phyloP scores from a whole-genome alignment of 2,113 vertebrate species.

The Gavialis gangeticus region DNA sequence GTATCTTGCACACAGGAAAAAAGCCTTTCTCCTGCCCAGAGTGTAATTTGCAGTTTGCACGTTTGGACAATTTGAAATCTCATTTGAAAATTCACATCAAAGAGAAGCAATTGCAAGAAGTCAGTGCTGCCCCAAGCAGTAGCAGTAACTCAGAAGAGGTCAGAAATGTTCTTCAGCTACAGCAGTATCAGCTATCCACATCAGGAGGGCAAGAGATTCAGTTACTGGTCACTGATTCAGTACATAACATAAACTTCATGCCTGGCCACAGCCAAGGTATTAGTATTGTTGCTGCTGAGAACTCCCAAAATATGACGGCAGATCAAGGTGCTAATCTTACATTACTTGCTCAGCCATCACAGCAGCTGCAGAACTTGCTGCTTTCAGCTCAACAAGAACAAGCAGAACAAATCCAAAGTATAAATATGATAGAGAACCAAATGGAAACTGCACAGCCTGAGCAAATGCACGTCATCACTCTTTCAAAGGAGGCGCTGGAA shows the following conservation, averaged over 20 bases:
- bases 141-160: constrained; percentile 74
- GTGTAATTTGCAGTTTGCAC: constrained; percentile 91
- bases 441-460: constrained; percentile 81
- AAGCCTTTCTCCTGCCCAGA: constrained; percentile 92
- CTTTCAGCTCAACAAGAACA: constrained; percentile 83
- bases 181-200: constrained; percentile 88
- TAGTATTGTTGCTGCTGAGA: constrained; percentile 84
- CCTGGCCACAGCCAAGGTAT: constrained; percentile 86
- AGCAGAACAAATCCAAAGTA: constrained; percentile 84
- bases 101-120: constrained; percentile 79
- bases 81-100: constrained; percentile 94
- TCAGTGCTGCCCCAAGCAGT: background rate
- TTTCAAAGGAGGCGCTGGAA: constrained; percentile 92
- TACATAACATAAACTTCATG: constrained; percentile 89
- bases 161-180: constrained; percentile 87
- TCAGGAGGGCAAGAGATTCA: constrained; percentile 91
- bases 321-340: constrained; percentile 83
- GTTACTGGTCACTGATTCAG: constrained; percentile 88
- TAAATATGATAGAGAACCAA: constrained; percentile 84
- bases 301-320: constrained; percentile 65
- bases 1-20: constrained; percentile 92
- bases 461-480: constrained; percentile 93
- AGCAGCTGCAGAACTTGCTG: constrained; percentile 85
- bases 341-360: constrained; percentile 84
- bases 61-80: constrained; percentile 93